Percentiles rank a stretch among this genome's conserved stretches.
Conservation (phyloP, 2,888 invertebrate species). For the Agrilus biguttatus region DNA sequence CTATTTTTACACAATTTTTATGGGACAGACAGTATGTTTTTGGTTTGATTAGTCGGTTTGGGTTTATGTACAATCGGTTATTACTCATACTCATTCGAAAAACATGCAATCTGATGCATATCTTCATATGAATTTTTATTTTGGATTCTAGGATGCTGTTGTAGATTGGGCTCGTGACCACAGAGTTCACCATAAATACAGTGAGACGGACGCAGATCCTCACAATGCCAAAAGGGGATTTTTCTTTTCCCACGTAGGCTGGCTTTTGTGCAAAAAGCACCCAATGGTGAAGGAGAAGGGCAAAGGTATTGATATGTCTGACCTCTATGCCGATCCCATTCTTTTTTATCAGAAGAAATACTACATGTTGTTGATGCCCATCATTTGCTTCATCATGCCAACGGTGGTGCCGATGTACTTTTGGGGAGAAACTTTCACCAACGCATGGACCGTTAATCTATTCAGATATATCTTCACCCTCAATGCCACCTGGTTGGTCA, state of each 20-base stretch:
- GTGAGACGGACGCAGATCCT: conserved; percentile 87
- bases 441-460: conserved; percentile 54
- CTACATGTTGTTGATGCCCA: conserved; percentile 59
- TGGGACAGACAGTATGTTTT: no score
- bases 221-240: conserved; percentile 87
- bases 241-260: conserved; percentile 93
- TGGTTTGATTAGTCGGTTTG: no score
- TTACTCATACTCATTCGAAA: no score
- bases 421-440: conserved; percentile 60
- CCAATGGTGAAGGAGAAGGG: conserved; percentile 80
- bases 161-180: conserved; percentile 70
- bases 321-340: conserved; percentile 68
- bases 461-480: conserved; percentile 68
- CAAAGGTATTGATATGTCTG: conserved; percentile 69
- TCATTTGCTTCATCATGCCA: conserved; percentile 65
- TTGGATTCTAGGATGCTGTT: conserved; percentile 46
- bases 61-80: no score
- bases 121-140: neutral
- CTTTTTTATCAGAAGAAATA: conserved; percentile 80
- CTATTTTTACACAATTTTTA: no score
- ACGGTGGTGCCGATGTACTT: conserved; percentile 57
- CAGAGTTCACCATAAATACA: conserved; percentile 83
- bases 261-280: conserved; percentile 84
- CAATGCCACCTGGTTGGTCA: conserved; percentile 82
- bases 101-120: no score